These are phyloP conservation scores for Lamellibrachia luymesi DNA, from an alignment of 1,140 invertebrate genomes.

Conservation along the genomic window DNA sequence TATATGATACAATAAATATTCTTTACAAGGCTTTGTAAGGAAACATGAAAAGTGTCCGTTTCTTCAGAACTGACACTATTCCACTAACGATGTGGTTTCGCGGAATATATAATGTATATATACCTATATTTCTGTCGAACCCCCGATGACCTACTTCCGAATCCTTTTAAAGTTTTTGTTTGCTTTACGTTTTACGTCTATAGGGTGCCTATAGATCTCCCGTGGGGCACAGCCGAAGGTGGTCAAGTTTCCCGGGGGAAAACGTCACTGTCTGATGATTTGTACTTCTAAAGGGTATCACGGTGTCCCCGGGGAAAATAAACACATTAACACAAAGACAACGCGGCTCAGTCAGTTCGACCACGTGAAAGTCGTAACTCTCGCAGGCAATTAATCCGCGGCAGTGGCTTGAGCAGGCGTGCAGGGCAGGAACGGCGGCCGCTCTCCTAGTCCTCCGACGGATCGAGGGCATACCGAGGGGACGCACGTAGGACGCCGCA, in stretches of 20 bases:
- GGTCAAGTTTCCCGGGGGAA: not conserved
- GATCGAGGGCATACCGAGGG: not conserved
- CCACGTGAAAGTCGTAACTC: not conserved
- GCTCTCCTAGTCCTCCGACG: not conserved
- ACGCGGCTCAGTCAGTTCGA: not conserved
- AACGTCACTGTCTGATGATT: not conserved
- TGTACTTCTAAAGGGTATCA: not conserved
- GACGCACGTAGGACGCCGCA: not conserved
- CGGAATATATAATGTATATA: too few species aligned
- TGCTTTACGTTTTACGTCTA: too few species aligned
- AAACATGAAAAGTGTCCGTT: too few species aligned
- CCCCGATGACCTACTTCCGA: too few species aligned
- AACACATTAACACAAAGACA: not conserved
- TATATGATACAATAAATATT: too few species aligned
- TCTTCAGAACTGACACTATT: too few species aligned
- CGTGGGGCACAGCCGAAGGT: not conserved
- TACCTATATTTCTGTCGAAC: too few species aligned
- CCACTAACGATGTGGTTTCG: too few species aligned
- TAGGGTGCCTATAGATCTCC: too few species aligned
- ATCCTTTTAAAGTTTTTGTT: too few species aligned
- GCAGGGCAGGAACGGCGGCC: not conserved
- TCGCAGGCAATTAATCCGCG: not conserved
- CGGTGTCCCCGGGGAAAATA: not conserved
- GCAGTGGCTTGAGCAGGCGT: too few species aligned
- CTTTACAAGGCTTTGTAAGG: too few species aligned